Base-by-base conservation (phyloP, 2,888 invertebrate genomes). In the Rhyacophila evoluta region DNA sequence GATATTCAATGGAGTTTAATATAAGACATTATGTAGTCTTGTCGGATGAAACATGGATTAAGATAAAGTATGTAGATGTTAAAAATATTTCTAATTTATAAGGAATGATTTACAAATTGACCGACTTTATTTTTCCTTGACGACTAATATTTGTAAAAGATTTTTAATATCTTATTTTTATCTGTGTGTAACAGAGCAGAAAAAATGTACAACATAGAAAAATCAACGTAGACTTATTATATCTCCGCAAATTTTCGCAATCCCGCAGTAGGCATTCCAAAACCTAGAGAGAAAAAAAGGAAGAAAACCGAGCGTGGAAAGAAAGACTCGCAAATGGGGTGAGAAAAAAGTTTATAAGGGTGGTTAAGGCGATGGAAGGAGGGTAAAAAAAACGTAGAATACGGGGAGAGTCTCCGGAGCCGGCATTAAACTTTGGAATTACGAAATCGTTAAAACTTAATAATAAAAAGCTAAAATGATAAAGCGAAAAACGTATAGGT, bases 401-500 rank as follows among this genome's bases (percentile, higher is more conserved):
- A 37, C 80, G 71, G 75, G 77, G 69, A 55, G 74, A 80, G 80
- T 73, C 33, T 74, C 72, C 78, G 77, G 79, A 74, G 80, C 79
- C 77, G 79, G 75, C 80, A 82, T 82, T 80, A 82, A 82, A 82
- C 82, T 82, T 82, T 79, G 78, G 81, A 80, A 81, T 81, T 83
- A 81, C 79, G 81, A 79, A 81, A 79, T 82, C 82, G 82, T 82
- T 82, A 82, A 82, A 82, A 82, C 82, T 82, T 82, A 82, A 82
- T 80, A 80, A 80, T 82, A 82, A 82, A 82, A 82, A 82, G 82
- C 82, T 81, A 80, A 82, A 81, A 82, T 79, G 81, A 79, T 78
- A 79, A 79, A 77, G 74, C 79, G 75, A 68, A 39, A 25, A 36
- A 74, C 76, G 15, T 19, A 72, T 19, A 6, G 70, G 15, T 19